Evolutionary conservation across 2,797 vertebrate genomes (phyloP).

Genomic region (Oceanodroma leucorhoa): DNA sequence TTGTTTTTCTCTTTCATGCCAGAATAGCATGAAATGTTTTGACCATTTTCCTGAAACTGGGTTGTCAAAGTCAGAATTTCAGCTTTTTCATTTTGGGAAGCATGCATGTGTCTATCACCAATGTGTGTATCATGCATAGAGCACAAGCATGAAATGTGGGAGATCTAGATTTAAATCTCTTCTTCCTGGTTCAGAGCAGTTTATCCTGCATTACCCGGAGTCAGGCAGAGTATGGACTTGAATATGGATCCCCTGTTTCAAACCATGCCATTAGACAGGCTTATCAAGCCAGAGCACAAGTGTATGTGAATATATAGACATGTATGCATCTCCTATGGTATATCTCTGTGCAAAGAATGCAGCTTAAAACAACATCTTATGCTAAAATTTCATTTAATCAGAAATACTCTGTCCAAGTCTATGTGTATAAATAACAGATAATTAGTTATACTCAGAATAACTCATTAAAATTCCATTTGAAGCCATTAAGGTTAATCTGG

Average conservation of each 20-base stretch:
- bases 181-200: background rate
- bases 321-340: background rate
- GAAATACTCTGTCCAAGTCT: background rate
- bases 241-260: background rate
- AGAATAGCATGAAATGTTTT: background rate
- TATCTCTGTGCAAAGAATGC: background rate
- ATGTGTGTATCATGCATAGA: background rate
- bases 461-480: constrained; percentile 9
- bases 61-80: background rate
- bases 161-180: background rate
- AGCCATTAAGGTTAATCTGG: constrained; percentile 10
- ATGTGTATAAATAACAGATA: background rate
- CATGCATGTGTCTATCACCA: background rate
- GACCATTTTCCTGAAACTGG: background rate
- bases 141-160: background rate
- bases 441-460: background rate
- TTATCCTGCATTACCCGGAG: background rate
- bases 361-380: background rate
- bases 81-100: background rate
- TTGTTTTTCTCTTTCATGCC: background rate
- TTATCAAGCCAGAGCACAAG: background rate
- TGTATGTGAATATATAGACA: background rate
- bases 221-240: background rate
- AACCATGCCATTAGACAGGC: background rate
- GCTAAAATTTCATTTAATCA: background rate